Percentiles rank a stretch among this genome's conserved stretches.
These are phyloP conservation scores for Borostomias antarcticus DNA, from an alignment of 2,797 vertebrate genomes.

Conservation along the genomic window DNA sequence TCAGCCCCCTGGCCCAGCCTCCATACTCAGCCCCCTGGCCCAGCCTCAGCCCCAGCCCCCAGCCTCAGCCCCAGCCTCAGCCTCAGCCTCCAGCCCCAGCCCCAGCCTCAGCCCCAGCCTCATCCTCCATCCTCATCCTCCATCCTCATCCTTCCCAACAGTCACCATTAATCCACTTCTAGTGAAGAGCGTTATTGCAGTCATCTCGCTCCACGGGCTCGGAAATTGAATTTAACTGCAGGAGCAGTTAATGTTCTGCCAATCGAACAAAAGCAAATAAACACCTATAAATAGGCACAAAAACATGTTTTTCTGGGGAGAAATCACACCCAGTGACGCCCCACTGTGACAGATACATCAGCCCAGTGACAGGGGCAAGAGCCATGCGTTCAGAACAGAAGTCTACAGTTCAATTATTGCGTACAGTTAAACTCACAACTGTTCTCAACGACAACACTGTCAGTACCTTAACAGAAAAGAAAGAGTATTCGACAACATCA, in stretches of 20 bases:
- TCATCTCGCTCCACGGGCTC: slow-evolving; percentile 4
- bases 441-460: too few species aligned
- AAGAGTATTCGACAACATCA: too few species aligned
- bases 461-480: slow-evolving; percentile 17
- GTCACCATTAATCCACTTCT: slow-evolving; percentile 42
- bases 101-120: background rate
- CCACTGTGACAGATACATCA: background rate
- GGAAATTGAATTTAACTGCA: slow-evolving; percentile 14
- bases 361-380: too few species aligned
- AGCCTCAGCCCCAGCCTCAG: background rate
- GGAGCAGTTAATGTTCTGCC: slow-evolving; percentile 25
- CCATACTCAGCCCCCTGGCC: too few species aligned
- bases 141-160: slow-evolving; percentile 2
- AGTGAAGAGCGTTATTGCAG: slow-evolving; percentile 11
- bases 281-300: slow-evolving; percentile 23
- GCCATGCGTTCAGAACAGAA: too few species aligned
- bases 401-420: background rate
- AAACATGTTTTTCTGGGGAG: slow-evolving; percentile 1
- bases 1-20: background rate
- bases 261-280: slow-evolving; percentile 10
- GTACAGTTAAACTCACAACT: background rate
- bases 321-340: background rate
- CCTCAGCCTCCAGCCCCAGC: slow-evolving; percentile 16
- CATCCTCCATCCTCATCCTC: too few species aligned
- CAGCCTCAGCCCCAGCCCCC: too few species aligned